A percentile compares a stretch with the other conserved stretches of the same genome.
These are phyloP conservation scores for Trichonephila inaurata DNA, from an alignment of 1,140 invertebrate species.

Conservation along the genomic window DNA sequence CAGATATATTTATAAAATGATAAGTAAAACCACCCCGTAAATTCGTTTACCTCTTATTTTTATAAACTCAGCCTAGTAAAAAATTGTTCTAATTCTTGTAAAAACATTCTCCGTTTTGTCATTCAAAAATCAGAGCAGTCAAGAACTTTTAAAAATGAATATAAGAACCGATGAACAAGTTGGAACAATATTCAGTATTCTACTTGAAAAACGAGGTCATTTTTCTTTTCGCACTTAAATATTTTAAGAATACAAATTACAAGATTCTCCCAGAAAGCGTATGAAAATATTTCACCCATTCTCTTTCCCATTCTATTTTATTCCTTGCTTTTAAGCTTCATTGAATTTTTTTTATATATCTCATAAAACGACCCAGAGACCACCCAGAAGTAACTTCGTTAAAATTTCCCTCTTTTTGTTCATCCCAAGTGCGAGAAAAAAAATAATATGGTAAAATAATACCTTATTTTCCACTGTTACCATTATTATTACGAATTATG, in stretches of 20 bases:
- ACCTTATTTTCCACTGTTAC: conserved; percentile 2
- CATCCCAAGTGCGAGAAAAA: not conserved
- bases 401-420: not conserved
- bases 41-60: no score
- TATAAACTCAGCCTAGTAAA: not conserved
- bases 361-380: not conserved
- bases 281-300: not conserved
- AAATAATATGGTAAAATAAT: not conserved
- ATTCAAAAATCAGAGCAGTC: not conserved
- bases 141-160: not conserved
- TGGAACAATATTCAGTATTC: not conserved
- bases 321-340: not conserved
- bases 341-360: not conserved
- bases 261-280: not conserved
- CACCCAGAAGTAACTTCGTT: conserved; percentile 22
- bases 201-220: not conserved
- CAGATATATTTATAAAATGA: no score
- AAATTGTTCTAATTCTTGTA: not conserved
- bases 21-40: no score
- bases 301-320: not conserved
- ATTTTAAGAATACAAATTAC: not conserved
- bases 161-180: not conserved
- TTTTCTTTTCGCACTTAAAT: not conserved
- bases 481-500: conserved; percentile 28
- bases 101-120: not conserved